phyloP scores from a whole-genome alignment of 2,113 vertebrate genomes.

The Plecturocebus donacophilus region DNA sequence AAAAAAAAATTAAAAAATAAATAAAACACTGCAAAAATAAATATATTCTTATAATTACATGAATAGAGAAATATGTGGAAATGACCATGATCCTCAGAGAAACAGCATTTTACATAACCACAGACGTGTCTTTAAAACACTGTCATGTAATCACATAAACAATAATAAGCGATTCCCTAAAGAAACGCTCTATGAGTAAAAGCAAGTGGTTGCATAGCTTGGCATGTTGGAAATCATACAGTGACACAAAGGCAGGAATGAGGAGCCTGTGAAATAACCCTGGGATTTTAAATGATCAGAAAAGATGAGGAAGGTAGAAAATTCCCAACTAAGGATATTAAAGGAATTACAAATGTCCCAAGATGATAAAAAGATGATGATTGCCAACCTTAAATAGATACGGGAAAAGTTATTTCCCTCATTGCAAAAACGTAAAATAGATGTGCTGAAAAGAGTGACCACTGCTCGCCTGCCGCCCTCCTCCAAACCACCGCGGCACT shows the following conservation, averaged over 20 bases:
- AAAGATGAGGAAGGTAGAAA: not conserved
- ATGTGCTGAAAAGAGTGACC: not conserved
- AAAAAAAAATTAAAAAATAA: no score
- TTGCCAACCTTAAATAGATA: not conserved
- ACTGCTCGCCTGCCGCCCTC: not conserved
- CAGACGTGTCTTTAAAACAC: not conserved
- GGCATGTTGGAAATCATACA: not conserved
- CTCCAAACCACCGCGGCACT: not conserved
- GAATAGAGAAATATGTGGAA: not conserved
- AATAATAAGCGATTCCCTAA: not conserved
- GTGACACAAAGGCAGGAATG: not conserved
- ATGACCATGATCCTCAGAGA: not conserved
- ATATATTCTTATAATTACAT: not conserved
- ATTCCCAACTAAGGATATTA: not conserved
- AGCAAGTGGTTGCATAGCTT: not conserved
- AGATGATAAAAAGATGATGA: constrained; percentile 1
- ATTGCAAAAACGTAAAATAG: constrained; percentile 24
- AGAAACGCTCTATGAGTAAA: not conserved
- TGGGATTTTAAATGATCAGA: not conserved
- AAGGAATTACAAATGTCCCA: not conserved
- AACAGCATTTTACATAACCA: not conserved
- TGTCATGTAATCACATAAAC: not conserved
- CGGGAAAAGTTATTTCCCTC: not conserved
- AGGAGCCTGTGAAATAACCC: not conserved
- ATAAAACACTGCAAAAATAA: not conserved